Conservation (phyloP, 1,140 invertebrate genomes). For the Panulirus ornatus region DNA sequence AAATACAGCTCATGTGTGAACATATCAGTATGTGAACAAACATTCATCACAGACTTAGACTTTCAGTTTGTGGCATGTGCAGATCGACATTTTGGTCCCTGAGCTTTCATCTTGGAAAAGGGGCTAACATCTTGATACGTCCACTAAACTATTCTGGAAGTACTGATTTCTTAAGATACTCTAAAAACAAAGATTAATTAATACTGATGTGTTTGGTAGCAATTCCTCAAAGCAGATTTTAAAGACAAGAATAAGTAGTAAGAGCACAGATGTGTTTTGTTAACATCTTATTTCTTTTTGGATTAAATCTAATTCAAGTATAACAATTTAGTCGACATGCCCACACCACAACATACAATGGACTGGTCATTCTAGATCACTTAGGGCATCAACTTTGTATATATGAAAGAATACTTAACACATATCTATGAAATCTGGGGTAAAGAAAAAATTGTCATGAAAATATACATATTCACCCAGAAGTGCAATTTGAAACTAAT, state of each 20-base stretch:
- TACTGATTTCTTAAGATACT: not conserved
- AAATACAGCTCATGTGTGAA: too few species aligned
- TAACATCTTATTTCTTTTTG: not conserved
- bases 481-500: not conserved
- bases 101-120: not conserved
- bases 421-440: not conserved
- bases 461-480: not conserved
- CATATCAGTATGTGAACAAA: not conserved
- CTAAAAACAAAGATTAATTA: not conserved
- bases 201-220: not conserved
- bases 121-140: not conserved
- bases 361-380: not conserved
- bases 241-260: not conserved
- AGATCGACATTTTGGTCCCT: constrained; percentile 14
- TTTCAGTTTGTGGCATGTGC: not conserved
- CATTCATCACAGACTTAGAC: not conserved
- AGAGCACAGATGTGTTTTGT: not conserved
- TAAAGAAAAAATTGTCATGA: not conserved
- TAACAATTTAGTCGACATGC: not conserved
- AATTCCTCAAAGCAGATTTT: not conserved
- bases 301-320: not conserved
- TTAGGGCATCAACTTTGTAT: not conserved
- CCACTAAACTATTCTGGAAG: not conserved
- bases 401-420: not conserved
- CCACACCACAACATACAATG: not conserved